Conservation (phyloP, 2,888 invertebrate genomes). For the Tetranychus piercei region DNA sequence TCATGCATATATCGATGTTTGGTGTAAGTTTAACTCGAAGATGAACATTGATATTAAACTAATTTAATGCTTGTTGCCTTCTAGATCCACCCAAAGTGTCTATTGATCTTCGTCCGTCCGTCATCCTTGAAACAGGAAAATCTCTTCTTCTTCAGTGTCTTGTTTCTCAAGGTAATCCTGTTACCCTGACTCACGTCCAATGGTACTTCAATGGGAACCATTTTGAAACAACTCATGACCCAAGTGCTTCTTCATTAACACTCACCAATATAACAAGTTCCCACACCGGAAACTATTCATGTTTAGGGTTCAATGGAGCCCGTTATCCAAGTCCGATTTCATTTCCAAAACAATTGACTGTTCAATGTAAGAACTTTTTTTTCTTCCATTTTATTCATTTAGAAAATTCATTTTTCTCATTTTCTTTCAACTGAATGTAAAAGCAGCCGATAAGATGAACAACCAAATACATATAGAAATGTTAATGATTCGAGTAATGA, state of each 20-base stretch:
- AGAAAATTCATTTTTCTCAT: too few relatives aligned
- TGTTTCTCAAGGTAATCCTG: slow-evolving; percentile 59
- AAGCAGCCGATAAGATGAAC: too few relatives aligned
- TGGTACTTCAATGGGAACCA: slow-evolving; percentile 65
- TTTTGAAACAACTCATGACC: slow-evolving; percentile 17
- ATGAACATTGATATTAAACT: too few relatives aligned
- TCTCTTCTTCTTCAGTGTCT: slow-evolving; percentile 61
- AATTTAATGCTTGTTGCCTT: too few relatives aligned
- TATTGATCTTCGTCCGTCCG: slow-evolving; percentile 47
- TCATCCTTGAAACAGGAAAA: slow-evolving; percentile 56
- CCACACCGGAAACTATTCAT: slow-evolving; percentile 70
- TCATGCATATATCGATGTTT: slow-evolving; percentile 56
- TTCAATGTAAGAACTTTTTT: slow-evolving; percentile 45
- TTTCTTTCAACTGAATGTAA: too few relatives aligned
- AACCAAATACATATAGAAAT: too few relatives aligned
- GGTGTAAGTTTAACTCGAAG: slow-evolving; percentile 42
- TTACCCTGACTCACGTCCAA: slow-evolving; percentile 48
- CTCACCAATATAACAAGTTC: slow-evolving; percentile 16
- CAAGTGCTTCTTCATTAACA: slow-evolving; percentile 5
- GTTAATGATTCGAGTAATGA: too few relatives aligned
- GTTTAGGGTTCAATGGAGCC: slow-evolving; percentile 68
- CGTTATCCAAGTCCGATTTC: slow-evolving; percentile 63
- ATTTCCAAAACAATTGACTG: slow-evolving; percentile 53
- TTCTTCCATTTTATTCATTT: too few relatives aligned
- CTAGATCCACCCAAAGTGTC: slow-evolving; percentile 28